phyloP scores from a whole-genome alignment of 2,797 vertebrate genomes.

The Gallinago stenura region DNA sequence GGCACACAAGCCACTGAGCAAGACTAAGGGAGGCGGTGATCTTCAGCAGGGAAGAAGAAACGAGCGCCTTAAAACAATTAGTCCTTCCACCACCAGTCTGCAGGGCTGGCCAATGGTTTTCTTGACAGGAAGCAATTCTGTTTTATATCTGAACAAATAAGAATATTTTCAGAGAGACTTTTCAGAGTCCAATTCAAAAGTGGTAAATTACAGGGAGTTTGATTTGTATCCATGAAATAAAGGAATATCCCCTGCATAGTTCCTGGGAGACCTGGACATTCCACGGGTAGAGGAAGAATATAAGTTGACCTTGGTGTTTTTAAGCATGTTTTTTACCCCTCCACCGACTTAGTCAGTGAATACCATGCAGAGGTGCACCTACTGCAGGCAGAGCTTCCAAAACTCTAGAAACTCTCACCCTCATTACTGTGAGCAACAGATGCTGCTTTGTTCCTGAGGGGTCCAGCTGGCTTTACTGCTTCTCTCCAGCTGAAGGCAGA shows the following conservation, averaged over 20 bases:
- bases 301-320: not conserved
- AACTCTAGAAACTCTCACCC: not conserved
- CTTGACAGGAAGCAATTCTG: not conserved
- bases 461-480: not conserved
- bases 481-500: slow-evolving; percentile 2
- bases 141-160: not conserved
- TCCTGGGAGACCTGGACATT: not conserved
- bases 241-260: not conserved
- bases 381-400: not conserved
- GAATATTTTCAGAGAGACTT: not conserved
- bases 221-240: not conserved
- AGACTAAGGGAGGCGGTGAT: not conserved
- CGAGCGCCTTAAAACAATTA: not conserved
- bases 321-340: not conserved
- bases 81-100: not conserved
- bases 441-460: slow-evolving; percentile 10
- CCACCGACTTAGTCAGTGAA: not conserved
- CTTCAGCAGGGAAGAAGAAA: not conserved
- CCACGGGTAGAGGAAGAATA: not conserved
- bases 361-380: not conserved
- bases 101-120: not conserved
- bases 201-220: not conserved
- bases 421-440: not conserved
- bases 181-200: not conserved
- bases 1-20: not conserved